Evolutionary conservation across 2,888 invertebrate genomes (phyloP).

Genomic region (Platycnemis pennipes): DNA sequence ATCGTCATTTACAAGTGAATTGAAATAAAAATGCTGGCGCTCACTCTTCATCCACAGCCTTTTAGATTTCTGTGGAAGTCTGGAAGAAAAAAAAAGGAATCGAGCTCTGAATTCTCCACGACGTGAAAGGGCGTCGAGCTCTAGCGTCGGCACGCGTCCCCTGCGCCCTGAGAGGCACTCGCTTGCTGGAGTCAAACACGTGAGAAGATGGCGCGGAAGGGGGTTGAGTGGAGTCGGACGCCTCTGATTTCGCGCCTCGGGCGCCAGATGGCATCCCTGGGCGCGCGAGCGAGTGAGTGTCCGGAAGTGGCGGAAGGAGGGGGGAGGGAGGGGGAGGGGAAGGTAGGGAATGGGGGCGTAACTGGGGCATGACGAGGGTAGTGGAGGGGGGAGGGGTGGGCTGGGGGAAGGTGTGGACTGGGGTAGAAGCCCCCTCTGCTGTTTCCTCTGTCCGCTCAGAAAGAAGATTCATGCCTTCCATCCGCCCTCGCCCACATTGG

Average conservation of each 20-base stretch:
- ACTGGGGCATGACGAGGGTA: constrained; percentile 28
- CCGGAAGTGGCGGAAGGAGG: neutral
- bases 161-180: no score
- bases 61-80: neutral
- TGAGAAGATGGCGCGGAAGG: neutral
- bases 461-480: neutral
- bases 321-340: neutral
- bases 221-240: neutral
- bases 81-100: neutral
- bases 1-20: no score
- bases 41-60: no score
- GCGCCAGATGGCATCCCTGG: neutral
- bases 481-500: neutral
- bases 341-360: neutral
- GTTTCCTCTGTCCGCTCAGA: neutral
- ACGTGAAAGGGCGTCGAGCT: no score
- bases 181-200: neutral
- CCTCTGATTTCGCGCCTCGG: neutral
- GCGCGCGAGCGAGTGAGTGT: neutral
- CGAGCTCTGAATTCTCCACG: no score
- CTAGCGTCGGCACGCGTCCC: no score
- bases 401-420: neutral
- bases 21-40: no score
- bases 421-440: neutral
- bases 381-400: neutral